Conservation (phyloP, 1,140 invertebrate species). For the Trinorchestia longiramus region DNA sequence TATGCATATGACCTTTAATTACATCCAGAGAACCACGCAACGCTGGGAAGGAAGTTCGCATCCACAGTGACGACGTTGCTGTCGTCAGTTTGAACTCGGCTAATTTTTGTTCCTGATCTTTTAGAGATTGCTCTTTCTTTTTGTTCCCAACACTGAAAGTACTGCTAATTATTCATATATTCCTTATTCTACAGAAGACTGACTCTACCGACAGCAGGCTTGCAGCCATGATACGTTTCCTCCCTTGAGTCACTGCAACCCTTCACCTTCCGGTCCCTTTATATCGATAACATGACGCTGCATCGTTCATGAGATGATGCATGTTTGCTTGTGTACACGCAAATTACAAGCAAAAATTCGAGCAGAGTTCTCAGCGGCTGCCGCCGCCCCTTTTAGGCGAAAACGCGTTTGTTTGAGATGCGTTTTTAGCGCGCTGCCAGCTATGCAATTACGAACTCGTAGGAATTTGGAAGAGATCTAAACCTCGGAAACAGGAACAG, state of each 20-base stretch:
- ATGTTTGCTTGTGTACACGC: background rate
- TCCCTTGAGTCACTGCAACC: background rate
- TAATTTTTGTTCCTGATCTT: too few relatives aligned
- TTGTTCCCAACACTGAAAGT: too few relatives aligned
- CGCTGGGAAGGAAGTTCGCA: background rate
- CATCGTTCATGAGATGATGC: background rate
- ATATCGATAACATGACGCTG: background rate
- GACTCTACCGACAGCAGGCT: background rate
- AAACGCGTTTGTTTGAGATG: background rate
- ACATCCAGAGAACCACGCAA: background rate
- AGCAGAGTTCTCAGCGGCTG: background rate
- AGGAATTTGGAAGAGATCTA: background rate
- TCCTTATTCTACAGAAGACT: background rate
- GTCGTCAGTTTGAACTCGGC: background rate
- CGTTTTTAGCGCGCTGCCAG: background rate
- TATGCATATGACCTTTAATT: background rate
- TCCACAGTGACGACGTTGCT: background rate
- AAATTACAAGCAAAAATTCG: background rate
- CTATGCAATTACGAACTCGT: conserved; percentile 13
- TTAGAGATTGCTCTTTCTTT: too few relatives aligned
- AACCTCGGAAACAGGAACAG: conserved; percentile 47
- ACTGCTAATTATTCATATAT: too few relatives aligned
- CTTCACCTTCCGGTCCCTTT: background rate
- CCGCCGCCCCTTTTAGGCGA: background rate
- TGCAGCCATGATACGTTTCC: background rate